phyloP scores from a whole-genome alignment of 1,140 invertebrate species.

The Eupristina koningsbergeri region DNA sequence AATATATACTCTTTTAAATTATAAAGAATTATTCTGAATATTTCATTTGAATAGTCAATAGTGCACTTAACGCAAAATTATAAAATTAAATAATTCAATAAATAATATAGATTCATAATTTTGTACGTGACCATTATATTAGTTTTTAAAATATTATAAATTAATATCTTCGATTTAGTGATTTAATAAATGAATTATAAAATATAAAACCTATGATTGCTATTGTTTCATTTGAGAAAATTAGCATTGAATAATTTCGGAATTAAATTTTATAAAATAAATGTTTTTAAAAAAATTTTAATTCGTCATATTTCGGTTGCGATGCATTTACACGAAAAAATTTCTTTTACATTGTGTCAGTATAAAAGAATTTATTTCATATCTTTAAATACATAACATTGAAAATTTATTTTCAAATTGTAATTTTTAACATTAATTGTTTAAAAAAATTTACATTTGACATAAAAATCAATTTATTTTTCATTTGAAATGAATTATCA shows the following conservation, averaged over 20 bases:
- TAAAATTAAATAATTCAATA: too few relatives aligned
- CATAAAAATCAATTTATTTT: too few relatives aligned
- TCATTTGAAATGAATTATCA: neutral
- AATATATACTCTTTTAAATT: too few relatives aligned
- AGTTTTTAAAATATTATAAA: neutral
- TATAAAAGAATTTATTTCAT: slow-evolving; percentile 1
- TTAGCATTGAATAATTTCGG: neutral
- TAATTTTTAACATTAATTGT: neutral
- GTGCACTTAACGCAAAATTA: too few relatives aligned
- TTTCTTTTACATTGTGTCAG: neutral
- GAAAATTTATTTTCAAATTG: neutral
- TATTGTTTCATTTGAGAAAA: neutral
- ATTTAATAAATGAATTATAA: too few relatives aligned
- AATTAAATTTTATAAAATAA: slow-evolving; percentile 1
- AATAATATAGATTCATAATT: too few relatives aligned
- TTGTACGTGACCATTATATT: too few relatives aligned
- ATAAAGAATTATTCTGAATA: too few relatives aligned
- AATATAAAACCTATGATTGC: neutral
- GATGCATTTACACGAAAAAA: neutral
- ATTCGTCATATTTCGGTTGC: neutral
- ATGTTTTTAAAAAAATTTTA: neutral
- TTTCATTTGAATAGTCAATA: too few relatives aligned
- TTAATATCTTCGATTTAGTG: neutral
- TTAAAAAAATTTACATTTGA: too few relatives aligned
- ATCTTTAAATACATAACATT: neutral